These are phyloP conservation scores for Psilopsiagon aymara DNA, from an alignment of 2,113 vertebrate genomes.

Conservation along the genomic window DNA sequence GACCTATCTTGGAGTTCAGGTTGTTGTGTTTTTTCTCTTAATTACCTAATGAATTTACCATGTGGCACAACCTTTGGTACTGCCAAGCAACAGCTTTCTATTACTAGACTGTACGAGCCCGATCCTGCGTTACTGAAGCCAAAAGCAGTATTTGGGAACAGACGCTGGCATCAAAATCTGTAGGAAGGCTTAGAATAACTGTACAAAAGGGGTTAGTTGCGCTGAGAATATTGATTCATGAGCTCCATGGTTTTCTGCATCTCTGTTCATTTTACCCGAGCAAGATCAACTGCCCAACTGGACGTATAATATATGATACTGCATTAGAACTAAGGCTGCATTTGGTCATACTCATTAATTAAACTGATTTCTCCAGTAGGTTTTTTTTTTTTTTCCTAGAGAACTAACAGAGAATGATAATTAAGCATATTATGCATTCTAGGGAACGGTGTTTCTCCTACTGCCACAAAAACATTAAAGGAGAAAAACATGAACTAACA, in stretches of 20 bases:
- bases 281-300: slow-evolving; percentile 61
- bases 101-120: background rate
- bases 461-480: slow-evolving; percentile 40
- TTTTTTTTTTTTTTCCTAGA: slow-evolving; percentile 26
- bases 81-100: slow-evolving; percentile 40
- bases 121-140: background rate
- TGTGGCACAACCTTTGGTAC: slow-evolving; percentile 3
- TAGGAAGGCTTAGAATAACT: slow-evolving; percentile 33
- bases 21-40: background rate
- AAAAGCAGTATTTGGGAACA: slow-evolving; percentile 26
- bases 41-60: slow-evolving; percentile 27
- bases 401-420: slow-evolving; percentile 55
- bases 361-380: slow-evolving; percentile 59
- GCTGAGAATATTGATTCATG: slow-evolving; percentile 53
- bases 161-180: background rate
- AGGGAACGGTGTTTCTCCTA: slow-evolving; percentile 31
- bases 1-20: background rate
- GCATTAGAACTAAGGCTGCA: slow-evolving; percentile 53
- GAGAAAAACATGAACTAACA: slow-evolving; percentile 32
- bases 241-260: background rate
- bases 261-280: slow-evolving; percentile 26
- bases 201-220: slow-evolving; percentile 2
- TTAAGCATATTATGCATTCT: slow-evolving; percentile 62
- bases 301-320: slow-evolving; percentile 60
- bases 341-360: slow-evolving; percentile 65